Evolutionary conservation across 1,140 invertebrate species (phyloP).

Genomic region (Caenorhabditis inopinata): DNA sequence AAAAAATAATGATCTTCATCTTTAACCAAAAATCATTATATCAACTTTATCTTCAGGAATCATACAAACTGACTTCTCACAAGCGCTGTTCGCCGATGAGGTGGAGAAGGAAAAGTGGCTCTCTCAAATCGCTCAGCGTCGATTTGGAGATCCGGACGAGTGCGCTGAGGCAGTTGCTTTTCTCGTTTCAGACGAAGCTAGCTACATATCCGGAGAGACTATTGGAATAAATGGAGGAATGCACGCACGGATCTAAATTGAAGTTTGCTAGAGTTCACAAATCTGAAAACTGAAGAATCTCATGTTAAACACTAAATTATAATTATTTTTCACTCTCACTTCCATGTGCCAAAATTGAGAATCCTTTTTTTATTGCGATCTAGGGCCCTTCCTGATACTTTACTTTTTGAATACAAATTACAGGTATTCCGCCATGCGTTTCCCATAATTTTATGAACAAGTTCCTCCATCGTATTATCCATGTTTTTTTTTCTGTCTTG

Average conservation of each 20-base stretch:
- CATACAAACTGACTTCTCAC: conserved; percentile 84
- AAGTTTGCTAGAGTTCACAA: neutral
- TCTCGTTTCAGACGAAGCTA: conserved; percentile 82
- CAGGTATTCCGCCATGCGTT: conserved; percentile 12
- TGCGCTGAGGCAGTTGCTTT: conserved; percentile 81
- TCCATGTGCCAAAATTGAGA: neutral
- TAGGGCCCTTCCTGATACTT: neutral
- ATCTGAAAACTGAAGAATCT: neutral
- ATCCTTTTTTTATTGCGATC: neutral
- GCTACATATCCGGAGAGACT: conserved; percentile 89
- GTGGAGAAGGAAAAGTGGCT: conserved; percentile 29
- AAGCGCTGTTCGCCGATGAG: conserved; percentile 72
- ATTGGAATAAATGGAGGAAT: conserved; percentile 82
- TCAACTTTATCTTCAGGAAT: conserved; percentile 68
- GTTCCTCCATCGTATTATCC: neutral
- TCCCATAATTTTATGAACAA: neutral
- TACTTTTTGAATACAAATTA: neutral
- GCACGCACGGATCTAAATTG: conserved; percentile 70
- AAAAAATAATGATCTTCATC: too few relatives aligned
- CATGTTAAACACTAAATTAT: neutral
- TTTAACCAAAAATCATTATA: too few relatives aligned
- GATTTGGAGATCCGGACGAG: conserved; percentile 75
- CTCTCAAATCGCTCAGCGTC: conserved; percentile 66
- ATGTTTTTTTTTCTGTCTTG: neutral
- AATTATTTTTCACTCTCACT: neutral